Base-by-base conservation (phyloP, 1,140 invertebrate genomes). In the Neocloeon triangulifer region DNA sequence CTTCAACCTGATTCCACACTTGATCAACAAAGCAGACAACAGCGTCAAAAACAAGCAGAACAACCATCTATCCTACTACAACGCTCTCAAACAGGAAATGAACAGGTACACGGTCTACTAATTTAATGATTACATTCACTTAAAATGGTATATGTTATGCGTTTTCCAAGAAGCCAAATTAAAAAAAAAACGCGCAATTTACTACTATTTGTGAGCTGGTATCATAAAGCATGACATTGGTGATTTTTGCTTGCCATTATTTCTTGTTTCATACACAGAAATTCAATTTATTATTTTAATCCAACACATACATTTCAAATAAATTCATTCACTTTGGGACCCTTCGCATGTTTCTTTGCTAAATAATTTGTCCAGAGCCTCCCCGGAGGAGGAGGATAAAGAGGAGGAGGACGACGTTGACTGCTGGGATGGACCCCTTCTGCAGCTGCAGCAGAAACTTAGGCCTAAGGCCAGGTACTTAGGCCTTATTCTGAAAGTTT, bases 1-100 rank as follows among this genome's bases (percentile, higher is more conserved):
- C 4, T 71, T 72, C 34, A 55, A 58, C 7, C 47, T 66, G 27
- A 58, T 69, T 5, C 59, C 64, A 2, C 50, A 58, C 1, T 50
- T 68, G 22, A 43, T 59, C 19, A 46, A 49, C 13, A 27, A 27
- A 14, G 16, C 13, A 14, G 16, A 27, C 16, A 5, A 5, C 16
- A 27, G 16, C 12, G 26, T 27, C 13, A 27, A 7, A 27, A 5
- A 27, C 13, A 14, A n/a, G 16, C 26, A n/a, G 13, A 27, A 14
- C 13, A 5, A 14, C 16, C 16, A 7, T 34, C 36, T 22, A 19
- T 19, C 5, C 27, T 58, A 56, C 37, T 62, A 59, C 35, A 49
- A 52, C 19, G 49, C 57, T 28, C 36, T 61, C 17, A 55, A 60
- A 40, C 52, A 59, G 30, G 56, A 62, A 43, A 58, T 61, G 53